Evolutionary conservation across 2,113 vertebrate species (phyloP).

Genomic region (Merops nubicus): DNA sequence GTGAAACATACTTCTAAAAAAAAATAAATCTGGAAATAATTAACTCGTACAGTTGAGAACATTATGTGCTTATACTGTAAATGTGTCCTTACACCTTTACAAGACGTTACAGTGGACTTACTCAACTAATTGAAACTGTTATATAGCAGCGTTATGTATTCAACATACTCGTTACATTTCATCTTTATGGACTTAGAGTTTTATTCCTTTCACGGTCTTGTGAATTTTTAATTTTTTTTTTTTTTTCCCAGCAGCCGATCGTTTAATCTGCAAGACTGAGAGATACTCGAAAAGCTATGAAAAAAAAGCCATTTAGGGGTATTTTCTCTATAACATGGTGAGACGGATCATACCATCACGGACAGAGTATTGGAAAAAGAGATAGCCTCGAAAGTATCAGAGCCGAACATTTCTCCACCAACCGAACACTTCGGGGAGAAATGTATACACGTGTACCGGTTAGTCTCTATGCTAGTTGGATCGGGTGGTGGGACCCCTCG

Average conservation of each 20-base stretch:
- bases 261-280: background rate
- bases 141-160: slow-evolving; percentile 63
- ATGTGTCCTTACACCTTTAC: slow-evolving; percentile 72
- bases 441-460: background rate
- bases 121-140: slow-evolving; percentile 61
- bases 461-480: background rate
- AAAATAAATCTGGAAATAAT: slow-evolving; percentile 77
- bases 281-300: background rate
- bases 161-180: slow-evolving; percentile 66
- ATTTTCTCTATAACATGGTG: background rate
- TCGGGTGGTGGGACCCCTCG: background rate
- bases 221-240: background rate
- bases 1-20: slow-evolving; percentile 54
- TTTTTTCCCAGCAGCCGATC: background rate
- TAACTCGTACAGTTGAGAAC: slow-evolving; percentile 76
- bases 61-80: slow-evolving; percentile 75
- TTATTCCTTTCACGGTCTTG: slow-evolving; percentile 45
- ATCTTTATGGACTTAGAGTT: slow-evolving; percentile 59
- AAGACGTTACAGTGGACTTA: slow-evolving; percentile 59
- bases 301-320: background rate
- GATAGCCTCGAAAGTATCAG: background rate
- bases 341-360: background rate
- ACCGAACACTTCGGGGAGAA: background rate
- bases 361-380: background rate
- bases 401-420: background rate